These are phyloP conservation scores for Eumacrocentrus americanus DNA, from an alignment of 2,888 invertebrate genomes.

Conservation along the genomic window DNA sequence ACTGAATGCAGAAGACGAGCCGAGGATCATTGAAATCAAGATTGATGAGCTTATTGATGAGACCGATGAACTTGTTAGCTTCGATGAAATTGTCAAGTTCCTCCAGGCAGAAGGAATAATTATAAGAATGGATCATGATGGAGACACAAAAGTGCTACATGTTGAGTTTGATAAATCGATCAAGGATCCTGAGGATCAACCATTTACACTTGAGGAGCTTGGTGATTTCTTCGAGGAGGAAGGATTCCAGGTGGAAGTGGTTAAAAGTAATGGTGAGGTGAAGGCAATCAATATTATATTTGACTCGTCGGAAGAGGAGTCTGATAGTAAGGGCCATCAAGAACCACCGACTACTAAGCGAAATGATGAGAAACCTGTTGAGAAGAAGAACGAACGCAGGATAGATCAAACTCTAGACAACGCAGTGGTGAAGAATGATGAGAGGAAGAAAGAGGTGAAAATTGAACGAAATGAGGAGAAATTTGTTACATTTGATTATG, in stretches of 20 bases:
- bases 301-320: not conserved
- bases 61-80: not conserved
- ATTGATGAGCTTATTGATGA: not conserved
- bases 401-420: not conserved
- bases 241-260: constrained; percentile 10
- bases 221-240: constrained; percentile 6
- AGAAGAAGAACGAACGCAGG: not conserved
- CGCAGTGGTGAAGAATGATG: not conserved
- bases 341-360: not conserved
- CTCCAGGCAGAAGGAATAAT: constrained; percentile 17
- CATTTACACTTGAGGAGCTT: constrained; percentile 17
- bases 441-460: not conserved
- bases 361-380: not conserved
- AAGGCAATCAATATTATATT: constrained; percentile 1
- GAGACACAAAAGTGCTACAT: not conserved
- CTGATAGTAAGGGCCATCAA: not conserved
- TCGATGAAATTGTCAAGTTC: constrained; percentile 1
- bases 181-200: constrained; percentile 3
- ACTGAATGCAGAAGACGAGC: constrained; percentile 12
- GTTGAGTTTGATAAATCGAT: constrained; percentile 14
- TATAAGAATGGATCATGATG: not conserved
- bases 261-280: not conserved
- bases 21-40: constrained; percentile 11
- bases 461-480: constrained; percentile 7
- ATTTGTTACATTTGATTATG: not conserved